Base-by-base conservation (phyloP, 1,140 invertebrate species). In the Caenorhabditis latens region DNA sequence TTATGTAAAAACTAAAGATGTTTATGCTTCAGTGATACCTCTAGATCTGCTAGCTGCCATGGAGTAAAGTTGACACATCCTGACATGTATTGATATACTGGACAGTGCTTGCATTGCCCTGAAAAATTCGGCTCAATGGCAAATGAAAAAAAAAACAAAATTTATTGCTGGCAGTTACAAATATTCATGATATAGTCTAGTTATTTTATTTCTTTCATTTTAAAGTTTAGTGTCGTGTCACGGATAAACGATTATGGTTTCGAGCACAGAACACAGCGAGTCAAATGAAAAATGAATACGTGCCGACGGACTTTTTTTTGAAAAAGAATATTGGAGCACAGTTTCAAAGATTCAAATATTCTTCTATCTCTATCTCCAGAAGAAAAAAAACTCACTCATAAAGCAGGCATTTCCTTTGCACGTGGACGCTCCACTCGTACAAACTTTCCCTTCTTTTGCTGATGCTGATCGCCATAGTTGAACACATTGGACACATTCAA, bases 31-130 rank as follows among this genome's bases (percentile, higher is more conserved):
- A 50, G 32, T n/a, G 21, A 53, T 42, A 89, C 83, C 71, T 89
- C 88, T 67, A 89, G 43, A 67, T 89, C 86, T 32, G 75, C 84
- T 19, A 88, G n/a, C 65, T 89, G 88, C 88, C 88, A 89, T 9
- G 67, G 65, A 46, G 86, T 61, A 9, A 89, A 79, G 7, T 88
- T 84, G 32, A 89, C 57, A 83, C 88, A 89, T 55, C 88, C 88
- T 1, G 86, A 85, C 86, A 88, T 85, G 87, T 88, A 89, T 58
- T 89, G 88, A 75, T 89, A 89, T 21, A 89, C 84, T 13, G 88
- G 88, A 71, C 86, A 88, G 86, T 89, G 88, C 50, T 89, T 89
- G 86, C 86, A 89, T 85, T 89, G 88, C 11, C 86, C 88, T 89
- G 63, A 89, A 89, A 55, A 46, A 58, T 43, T 19, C 19, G 6